These are phyloP conservation scores for Patagioenas fasciata DNA, from an alignment of 2,113 vertebrate genomes.

Conservation along the genomic window DNA sequence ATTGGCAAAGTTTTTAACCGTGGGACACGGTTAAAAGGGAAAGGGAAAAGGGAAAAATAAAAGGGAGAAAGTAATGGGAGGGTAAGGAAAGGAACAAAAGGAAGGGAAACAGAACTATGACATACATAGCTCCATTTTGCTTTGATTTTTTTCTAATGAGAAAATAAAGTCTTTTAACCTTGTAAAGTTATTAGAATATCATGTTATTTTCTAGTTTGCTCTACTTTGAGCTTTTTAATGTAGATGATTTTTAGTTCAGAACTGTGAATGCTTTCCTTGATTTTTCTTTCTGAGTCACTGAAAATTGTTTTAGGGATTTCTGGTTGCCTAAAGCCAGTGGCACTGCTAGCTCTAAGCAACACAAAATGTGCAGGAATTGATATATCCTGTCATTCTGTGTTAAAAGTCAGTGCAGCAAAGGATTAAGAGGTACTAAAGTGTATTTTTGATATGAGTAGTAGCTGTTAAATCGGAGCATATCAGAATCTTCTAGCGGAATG, in stretches of 20 bases:
- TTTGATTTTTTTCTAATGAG: neutral
- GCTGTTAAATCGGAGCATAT: neutral
- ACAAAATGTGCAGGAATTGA: neutral
- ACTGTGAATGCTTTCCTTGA: neutral
- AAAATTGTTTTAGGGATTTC: neutral
- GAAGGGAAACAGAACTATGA: neutral
- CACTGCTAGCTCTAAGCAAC: neutral
- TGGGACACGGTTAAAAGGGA: too few relatives aligned
- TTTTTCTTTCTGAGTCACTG: neutral
- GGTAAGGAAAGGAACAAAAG: neutral
- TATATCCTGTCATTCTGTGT: neutral
- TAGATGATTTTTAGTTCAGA: neutral
- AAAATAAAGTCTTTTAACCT: neutral
- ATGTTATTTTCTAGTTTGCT: neutral
- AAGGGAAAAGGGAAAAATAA: neutral
- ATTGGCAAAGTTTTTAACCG: neutral
- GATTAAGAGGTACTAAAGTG: slow-evolving; percentile 14
- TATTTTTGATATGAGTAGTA: neutral
- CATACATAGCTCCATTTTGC: neutral
- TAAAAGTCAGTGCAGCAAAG: neutral
- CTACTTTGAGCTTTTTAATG: neutral
- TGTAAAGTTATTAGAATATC: neutral
- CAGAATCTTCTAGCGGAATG: neutral
- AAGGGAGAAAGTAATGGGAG: neutral
- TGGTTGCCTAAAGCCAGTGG: neutral